Evolutionary conservation across 2,113 vertebrate genomes (phyloP).

Genomic region (Hiodon alosoides): DNA sequence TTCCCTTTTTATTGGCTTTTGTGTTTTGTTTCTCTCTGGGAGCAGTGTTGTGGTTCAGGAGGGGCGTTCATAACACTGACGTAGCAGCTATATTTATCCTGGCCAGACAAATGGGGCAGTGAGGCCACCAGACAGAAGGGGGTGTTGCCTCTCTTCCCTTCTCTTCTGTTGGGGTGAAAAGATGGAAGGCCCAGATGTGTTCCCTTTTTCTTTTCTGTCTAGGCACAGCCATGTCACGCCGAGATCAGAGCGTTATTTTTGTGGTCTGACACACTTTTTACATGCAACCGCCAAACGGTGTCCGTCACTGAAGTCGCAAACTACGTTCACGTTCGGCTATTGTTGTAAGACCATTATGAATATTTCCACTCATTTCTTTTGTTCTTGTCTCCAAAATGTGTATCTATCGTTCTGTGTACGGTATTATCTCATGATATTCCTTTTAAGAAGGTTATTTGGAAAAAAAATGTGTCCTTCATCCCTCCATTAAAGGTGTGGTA

Average conservation of each 20-base stretch:
- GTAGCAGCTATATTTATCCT: constrained; percentile 18
- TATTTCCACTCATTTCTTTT: too few species aligned
- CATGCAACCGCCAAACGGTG: background rate
- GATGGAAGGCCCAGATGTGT: background rate
- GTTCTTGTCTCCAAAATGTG: too few species aligned
- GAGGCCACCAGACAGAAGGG: background rate
- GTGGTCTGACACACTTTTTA: background rate
- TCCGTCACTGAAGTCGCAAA: too few species aligned
- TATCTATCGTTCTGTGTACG: too few species aligned
- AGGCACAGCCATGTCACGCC: background rate
- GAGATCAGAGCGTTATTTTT: background rate
- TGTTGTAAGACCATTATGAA: too few species aligned
- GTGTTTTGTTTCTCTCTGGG: background rate
- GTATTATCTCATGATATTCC: too few species aligned
- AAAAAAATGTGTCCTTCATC: background rate
- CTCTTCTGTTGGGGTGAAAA: background rate
- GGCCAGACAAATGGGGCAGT: background rate
- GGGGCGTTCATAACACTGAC: constrained; percentile 1
- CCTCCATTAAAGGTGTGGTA: background rate
- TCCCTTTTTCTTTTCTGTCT: constrained; percentile 10
- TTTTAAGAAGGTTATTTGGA: background rate
- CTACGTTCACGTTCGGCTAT: too few species aligned
- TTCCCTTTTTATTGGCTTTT: background rate
- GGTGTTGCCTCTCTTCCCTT: background rate
- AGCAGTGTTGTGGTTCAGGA: background rate